Conservation (phyloP, 2,113 vertebrate genomes). For the Echinops telfairi region DNA sequence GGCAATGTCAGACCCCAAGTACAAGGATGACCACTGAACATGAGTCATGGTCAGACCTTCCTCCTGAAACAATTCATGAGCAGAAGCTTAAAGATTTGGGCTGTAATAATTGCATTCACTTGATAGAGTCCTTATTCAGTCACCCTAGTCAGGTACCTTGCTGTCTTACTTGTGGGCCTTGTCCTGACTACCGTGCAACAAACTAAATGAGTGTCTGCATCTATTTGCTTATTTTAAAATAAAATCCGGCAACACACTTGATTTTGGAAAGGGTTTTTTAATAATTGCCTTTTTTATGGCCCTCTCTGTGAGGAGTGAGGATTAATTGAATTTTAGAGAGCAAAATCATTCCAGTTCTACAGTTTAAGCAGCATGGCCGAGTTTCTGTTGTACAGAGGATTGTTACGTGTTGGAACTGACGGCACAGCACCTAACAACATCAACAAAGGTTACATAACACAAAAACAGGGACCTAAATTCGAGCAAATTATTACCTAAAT, state of each 20-base stretch:
- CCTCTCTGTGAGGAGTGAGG: not conserved
- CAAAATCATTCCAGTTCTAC: constrained; percentile 43
- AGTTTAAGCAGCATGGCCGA: not conserved
- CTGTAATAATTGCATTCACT: not conserved
- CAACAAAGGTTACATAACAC: no score
- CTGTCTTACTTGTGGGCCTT: not conserved
- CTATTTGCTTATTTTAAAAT: not conserved
- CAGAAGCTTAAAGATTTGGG: not conserved
- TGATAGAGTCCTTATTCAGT: not conserved
- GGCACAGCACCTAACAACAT: no score
- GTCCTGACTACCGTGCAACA: not conserved
- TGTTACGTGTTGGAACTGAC: no score
- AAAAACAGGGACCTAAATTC: no score
- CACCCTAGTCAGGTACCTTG: not conserved
- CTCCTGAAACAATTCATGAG: not conserved
- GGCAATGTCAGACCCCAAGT: not conserved
- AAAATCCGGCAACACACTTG: not conserved
- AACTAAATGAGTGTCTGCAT: not conserved
- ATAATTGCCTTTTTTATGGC: not conserved
- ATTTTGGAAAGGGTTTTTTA: not conserved
- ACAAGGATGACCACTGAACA: not conserved
- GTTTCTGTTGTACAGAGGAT: no score
- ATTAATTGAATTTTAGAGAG: constrained; percentile 48
- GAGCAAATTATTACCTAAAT: no score
- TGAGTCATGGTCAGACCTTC: not conserved